phyloP scores from a whole-genome alignment of 2,113 vertebrate genomes.

The Tricholaema leucomelas region DNA sequence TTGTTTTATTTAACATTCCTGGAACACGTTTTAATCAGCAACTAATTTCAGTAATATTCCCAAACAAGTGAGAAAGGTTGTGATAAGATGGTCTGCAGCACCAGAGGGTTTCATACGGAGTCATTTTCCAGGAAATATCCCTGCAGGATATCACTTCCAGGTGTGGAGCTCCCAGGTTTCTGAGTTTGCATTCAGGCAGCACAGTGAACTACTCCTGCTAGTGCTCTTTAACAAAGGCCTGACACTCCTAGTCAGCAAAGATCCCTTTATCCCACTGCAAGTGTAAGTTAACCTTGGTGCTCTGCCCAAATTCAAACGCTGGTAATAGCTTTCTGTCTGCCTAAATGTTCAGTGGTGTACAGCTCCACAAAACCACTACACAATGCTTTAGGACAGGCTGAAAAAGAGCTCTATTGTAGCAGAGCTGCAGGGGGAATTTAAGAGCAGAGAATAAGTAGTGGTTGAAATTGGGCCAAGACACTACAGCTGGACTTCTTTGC shows the following conservation, averaged over 20 bases:
- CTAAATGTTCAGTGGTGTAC: conserved; percentile 1
- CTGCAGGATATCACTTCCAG: background rate
- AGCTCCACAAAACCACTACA: background rate
- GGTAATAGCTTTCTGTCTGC: conserved; percentile 36
- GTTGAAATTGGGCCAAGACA: background rate
- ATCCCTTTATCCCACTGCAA: background rate
- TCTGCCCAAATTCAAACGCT: background rate
- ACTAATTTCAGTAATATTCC: conserved; percentile 2
- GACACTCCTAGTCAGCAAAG: background rate
- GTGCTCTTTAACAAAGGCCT: background rate
- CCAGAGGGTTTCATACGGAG: background rate
- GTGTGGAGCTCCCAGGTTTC: background rate
- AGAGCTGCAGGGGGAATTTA: background rate
- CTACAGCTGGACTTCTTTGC: background rate
- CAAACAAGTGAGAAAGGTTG: background rate
- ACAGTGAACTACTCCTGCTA: background rate
- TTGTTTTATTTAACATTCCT: conserved; percentile 11
- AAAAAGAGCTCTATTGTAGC: background rate
- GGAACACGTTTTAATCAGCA: background rate
- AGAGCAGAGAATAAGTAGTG: conserved; percentile 14
- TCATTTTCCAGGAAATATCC: background rate
- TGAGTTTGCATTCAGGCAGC: background rate
- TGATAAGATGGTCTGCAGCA: background rate
- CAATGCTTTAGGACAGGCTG: background rate
- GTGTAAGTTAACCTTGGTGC: background rate